Evolutionary conservation across 2,888 invertebrate species (phyloP).

Genomic region (Cosmia trapezina): DNA sequence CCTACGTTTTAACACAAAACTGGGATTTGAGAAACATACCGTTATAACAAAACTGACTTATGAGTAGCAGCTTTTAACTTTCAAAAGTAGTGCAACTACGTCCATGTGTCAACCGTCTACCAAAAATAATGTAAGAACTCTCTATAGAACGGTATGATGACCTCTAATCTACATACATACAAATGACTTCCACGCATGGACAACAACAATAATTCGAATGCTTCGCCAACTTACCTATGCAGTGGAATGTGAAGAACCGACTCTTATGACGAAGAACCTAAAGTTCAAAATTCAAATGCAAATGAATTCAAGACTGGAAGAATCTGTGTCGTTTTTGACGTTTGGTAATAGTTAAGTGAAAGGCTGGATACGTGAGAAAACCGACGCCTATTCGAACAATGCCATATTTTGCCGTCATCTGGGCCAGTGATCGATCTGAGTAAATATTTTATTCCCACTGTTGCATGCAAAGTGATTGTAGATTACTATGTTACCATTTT

Average conservation of each 20-base stretch:
- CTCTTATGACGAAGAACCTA: conserved; percentile 63
- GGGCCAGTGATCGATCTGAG: conserved; percentile 86
- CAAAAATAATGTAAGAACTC: conserved; percentile 80
- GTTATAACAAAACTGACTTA: conserved; percentile 64
- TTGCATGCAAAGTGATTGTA: conserved; percentile 80
- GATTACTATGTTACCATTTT: conserved; percentile 67
- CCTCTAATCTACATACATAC: conserved; percentile 89
- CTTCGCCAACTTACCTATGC: conserved; percentile 67
- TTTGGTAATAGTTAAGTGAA: conserved; percentile 89
- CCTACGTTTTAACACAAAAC: conserved; percentile 8
- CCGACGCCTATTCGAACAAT: conserved; percentile 88
- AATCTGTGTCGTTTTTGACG: conserved; percentile 68
- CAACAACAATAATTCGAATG: conserved; percentile 86
- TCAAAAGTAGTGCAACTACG: conserved; percentile 77
- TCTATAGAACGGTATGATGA: conserved; percentile 85
- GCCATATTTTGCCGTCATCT: conserved; percentile 87
- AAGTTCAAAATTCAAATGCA: conserved; percentile 68
- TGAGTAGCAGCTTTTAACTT: conserved; percentile 63
- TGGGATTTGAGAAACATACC: conserved; percentile 20
- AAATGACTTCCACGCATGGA: conserved; percentile 88
- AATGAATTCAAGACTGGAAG: conserved; percentile 35
- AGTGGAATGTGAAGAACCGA: conserved; percentile 3
- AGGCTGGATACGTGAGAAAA: conserved; percentile 89
- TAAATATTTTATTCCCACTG: conserved; percentile 86
- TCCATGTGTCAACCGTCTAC: conserved; percentile 79